Conservation (phyloP, 2,113 vertebrate genomes). For the Nycticebus coucang region DNA sequence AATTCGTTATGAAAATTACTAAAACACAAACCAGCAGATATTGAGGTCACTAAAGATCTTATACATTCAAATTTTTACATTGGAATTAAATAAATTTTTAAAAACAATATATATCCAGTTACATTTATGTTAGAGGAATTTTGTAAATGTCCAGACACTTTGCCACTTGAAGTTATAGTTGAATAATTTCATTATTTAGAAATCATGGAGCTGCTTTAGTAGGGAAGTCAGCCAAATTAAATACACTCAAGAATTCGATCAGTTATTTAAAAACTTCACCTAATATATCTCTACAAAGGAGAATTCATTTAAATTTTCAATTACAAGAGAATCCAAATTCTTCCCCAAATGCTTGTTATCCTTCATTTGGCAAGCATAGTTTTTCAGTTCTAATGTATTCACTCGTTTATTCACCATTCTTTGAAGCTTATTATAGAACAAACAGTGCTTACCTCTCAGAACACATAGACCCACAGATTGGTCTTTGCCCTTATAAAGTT, state of each 20-base stretch:
- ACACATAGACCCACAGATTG: background rate
- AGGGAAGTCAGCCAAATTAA: background rate
- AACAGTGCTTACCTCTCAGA: background rate
- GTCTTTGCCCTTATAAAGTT: background rate
- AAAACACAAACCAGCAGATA: background rate
- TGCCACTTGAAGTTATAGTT: background rate
- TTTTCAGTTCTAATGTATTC: background rate
- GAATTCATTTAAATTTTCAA: background rate
- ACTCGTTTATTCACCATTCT: background rate
- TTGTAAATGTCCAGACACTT: background rate
- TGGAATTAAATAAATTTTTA: background rate
- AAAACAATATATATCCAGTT: background rate
- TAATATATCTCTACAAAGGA: background rate
- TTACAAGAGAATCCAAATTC: background rate
- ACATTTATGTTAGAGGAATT: background rate
- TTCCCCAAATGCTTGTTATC: slow-evolving; percentile 8
- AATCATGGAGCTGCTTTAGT: background rate
- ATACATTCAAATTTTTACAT: background rate
- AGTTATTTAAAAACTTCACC: background rate
- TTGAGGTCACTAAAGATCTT: background rate
- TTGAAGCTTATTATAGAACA: background rate
- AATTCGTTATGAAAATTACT: background rate
- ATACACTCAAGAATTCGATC: background rate
- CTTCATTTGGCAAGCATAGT: background rate
- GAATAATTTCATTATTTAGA: slow-evolving; percentile 12